Conservation (phyloP, 2,888 invertebrate genomes). For the Drosophila pseudotalamancana region DNA sequence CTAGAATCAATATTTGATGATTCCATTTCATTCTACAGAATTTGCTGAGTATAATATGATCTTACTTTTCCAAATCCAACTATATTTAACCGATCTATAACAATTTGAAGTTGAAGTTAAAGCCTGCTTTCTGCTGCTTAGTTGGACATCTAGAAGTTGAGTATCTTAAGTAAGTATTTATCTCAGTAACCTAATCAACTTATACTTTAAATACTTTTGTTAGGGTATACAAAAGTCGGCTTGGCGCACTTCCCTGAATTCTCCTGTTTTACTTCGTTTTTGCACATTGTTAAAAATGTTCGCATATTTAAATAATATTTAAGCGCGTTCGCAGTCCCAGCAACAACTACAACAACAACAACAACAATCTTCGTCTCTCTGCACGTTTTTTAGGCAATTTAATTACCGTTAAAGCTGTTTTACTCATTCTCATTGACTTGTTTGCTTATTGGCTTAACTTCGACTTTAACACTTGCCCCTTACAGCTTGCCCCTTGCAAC, state of each 20-base stretch:
- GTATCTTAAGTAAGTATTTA: too few species aligned
- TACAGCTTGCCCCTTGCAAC: conserved; percentile 19
- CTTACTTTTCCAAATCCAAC: too few species aligned
- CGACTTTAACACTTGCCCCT: conserved; percentile 9
- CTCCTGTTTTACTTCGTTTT: neutral
- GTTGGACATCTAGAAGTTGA: too few species aligned
- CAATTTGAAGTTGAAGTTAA: too few species aligned
- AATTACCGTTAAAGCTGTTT: conserved; percentile 66
- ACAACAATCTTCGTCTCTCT: conserved; percentile 7
- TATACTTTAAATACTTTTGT: too few species aligned
- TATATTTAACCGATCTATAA: too few species aligned
- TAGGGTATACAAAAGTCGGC: neutral
- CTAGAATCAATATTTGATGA: too few species aligned
- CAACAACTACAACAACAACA: neutral
- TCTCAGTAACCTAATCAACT: too few species aligned
- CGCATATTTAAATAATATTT: conserved; percentile 67
- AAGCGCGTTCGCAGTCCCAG: conserved; percentile 44
- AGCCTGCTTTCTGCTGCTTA: too few species aligned
- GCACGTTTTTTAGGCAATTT: conserved; percentile 61
- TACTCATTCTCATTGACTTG: conserved; percentile 2
- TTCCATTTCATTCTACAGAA: too few species aligned
- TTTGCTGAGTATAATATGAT: too few species aligned
- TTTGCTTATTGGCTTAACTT: conserved; percentile 4
- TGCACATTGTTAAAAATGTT: conserved; percentile 59
- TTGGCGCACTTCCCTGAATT: too few species aligned